phyloP scores from a whole-genome alignment of 2,888 invertebrate species.

The Emmelina monodactyla region DNA sequence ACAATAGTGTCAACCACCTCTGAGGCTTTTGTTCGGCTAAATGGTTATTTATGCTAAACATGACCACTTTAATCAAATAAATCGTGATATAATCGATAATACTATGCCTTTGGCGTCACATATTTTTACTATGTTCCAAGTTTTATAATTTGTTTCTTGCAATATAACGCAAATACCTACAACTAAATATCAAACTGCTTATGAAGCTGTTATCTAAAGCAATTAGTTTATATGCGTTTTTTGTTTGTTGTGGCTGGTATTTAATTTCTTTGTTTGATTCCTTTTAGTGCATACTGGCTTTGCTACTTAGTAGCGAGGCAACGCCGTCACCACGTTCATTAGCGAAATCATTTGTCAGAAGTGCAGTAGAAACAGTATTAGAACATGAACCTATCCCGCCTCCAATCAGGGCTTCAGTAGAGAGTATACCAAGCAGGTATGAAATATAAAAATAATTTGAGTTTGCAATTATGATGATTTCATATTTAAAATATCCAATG shows the following conservation, averaged over 20 bases:
- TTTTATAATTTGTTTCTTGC: too few species aligned
- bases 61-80: constrained; percentile 29
- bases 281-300: too few species aligned
- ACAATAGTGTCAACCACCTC: constrained; percentile 38
- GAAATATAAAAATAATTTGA: neutral
- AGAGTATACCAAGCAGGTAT: constrained; percentile 70
- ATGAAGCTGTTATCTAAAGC: too few species aligned
- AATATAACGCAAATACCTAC: too few species aligned
- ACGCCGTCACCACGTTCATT: constrained; percentile 37
- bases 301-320: constrained; percentile 29
- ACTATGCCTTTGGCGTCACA: too few species aligned
- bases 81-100: too few species aligned
- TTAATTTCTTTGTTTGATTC: too few species aligned
- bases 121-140: too few species aligned
- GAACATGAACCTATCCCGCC: constrained; percentile 41
- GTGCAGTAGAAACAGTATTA: constrained; percentile 46
- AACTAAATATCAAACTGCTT: too few species aligned
- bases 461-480: neutral
- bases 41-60: constrained; percentile 34
- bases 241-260: too few species aligned
- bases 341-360: constrained; percentile 32
- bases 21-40: constrained; percentile 32
- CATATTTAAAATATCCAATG: neutral
- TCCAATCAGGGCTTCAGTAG: constrained; percentile 80
- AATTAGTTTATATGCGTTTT: too few species aligned